A percentile compares a stretch with the other conserved stretches of the same genome.
Evolutionary conservation across 1,140 invertebrate species (phyloP).

Genomic region (Ips typographus): DNA sequence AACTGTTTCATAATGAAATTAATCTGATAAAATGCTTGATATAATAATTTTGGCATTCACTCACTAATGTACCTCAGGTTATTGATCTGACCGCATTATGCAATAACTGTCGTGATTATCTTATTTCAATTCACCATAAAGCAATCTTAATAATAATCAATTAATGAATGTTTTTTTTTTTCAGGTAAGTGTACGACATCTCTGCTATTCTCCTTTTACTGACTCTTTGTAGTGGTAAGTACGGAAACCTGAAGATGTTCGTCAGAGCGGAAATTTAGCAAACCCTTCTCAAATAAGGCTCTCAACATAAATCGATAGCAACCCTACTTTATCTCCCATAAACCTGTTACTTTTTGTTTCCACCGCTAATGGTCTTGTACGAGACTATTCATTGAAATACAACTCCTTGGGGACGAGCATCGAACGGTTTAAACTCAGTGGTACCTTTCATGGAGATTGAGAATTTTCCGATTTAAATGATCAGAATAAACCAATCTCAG

Average conservation of each 20-base stretch:
- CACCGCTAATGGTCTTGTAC: neutral
- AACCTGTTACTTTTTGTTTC: slow-evolving; percentile 9
- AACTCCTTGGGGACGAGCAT: neutral
- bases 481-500: too few relatives aligned
- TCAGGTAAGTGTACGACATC: neutral
- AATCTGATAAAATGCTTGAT: too few relatives aligned
- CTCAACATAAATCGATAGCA: neutral
- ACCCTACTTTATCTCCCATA: slow-evolving; percentile 4
- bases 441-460: too few relatives aligned
- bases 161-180: neutral
- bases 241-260: neutral
- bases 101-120: too few relatives aligned
- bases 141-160: too few relatives aligned
- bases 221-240: neutral
- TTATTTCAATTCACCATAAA: too few relatives aligned
- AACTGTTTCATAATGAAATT: too few relatives aligned
- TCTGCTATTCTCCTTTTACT: neutral
- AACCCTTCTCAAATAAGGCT: neutral
- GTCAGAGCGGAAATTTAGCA: too few relatives aligned
- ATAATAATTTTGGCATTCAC: too few relatives aligned
- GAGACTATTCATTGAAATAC: neutral
- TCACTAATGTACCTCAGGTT: neutral
- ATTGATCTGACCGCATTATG: neutral
- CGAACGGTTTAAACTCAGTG: too few relatives aligned
- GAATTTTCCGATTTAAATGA: too few relatives aligned